These are phyloP conservation scores for Neolamprologus tretocephalus DNA, from an alignment of 2,113 vertebrate genomes.

Conservation along the genomic window DNA sequence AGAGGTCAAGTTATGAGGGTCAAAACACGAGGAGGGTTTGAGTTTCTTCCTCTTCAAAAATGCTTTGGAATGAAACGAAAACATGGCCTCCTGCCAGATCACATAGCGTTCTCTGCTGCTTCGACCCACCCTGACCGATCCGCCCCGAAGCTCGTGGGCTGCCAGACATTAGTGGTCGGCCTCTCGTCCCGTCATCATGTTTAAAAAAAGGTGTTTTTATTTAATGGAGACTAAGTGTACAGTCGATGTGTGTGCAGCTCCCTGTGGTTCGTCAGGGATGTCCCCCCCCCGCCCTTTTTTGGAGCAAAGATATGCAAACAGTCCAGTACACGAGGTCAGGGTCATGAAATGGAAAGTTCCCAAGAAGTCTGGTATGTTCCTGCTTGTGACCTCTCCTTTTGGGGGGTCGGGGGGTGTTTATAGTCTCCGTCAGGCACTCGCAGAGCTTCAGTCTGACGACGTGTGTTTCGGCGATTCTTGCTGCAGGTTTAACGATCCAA, in stretches of 20 bases:
- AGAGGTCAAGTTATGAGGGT: slow-evolving; percentile 10
- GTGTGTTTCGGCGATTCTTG: background rate
- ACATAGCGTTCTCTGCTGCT: slow-evolving; percentile 35
- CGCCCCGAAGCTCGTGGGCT: background rate
- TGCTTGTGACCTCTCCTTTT: background rate
- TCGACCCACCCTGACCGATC: background rate
- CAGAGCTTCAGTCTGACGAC: background rate
- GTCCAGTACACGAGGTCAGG: slow-evolving; percentile 1
- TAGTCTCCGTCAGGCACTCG: background rate
- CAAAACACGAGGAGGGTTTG: background rate
- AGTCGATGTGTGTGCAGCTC: background rate
- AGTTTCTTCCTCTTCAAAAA: slow-evolving; percentile 14
- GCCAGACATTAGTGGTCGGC: background rate
- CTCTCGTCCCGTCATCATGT: background rate
- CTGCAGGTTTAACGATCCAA: background rate
- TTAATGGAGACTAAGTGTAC: background rate
- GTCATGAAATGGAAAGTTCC: slow-evolving; percentile 65
- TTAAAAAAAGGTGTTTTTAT: background rate
- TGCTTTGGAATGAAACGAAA: background rate
- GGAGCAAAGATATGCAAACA: slow-evolving; percentile 20
- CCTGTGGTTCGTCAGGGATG: background rate
- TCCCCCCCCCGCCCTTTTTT: fast-evolving
- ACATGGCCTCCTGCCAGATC: slow-evolving; percentile 45
- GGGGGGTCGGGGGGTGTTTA: background rate
- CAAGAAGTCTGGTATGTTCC: slow-evolving; percentile 53